Conservation (phyloP, 2,797 vertebrate species). For the Myiothlypis chrysogaster region DNA sequence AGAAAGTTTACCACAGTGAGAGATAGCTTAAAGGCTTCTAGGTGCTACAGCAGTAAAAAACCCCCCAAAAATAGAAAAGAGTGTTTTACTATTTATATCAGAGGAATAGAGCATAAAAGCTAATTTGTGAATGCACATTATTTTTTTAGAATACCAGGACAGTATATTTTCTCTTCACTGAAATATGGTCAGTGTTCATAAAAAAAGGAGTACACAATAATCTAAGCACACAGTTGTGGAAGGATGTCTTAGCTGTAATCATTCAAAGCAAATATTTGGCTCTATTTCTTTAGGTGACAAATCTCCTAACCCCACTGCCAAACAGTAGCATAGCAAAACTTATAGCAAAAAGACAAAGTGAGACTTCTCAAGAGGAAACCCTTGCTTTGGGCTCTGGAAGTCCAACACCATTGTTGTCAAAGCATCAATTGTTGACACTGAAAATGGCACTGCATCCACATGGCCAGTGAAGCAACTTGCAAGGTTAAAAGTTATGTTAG, state of each 20-base stretch:
- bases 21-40: background rate
- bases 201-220: conserved; percentile 36
- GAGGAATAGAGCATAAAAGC: background rate
- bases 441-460: background rate
- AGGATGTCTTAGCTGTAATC: conserved; percentile 41
- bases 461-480: background rate
- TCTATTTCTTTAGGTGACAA: conserved; percentile 39
- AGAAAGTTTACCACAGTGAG: background rate
- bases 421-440: background rate
- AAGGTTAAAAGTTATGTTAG: background rate
- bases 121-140: background rate
- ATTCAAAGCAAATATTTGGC: conserved; percentile 65
- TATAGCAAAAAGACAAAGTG: background rate
- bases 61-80: background rate
- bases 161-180: conserved; percentile 41
- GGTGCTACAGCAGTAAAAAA: background rate
- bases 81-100: background rate
- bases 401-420: background rate
- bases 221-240: conserved; percentile 43
- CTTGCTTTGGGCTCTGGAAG: background rate
- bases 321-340: background rate
- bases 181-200: conserved; percentile 7
- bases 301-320: conserved; percentile 28
- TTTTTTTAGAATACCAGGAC: conserved; percentile 4
- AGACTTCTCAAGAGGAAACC: background rate